These are phyloP conservation scores for Ophonus ardosiacus DNA, from an alignment of 2,888 invertebrate genomes.

Conservation along the genomic window DNA sequence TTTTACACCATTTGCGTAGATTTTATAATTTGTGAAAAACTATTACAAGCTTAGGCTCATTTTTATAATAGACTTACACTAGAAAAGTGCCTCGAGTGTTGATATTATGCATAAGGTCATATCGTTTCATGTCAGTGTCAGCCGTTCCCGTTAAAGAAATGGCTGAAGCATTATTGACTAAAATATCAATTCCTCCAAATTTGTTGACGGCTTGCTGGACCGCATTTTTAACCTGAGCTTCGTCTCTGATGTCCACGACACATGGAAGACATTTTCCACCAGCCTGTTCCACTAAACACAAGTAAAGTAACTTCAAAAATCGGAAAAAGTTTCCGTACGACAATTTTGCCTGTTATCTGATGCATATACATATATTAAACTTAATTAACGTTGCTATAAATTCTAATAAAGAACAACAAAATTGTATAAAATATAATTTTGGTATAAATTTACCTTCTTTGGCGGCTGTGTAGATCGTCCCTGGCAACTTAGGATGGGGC, in stretches of 20 bases:
- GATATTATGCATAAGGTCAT: conserved; percentile 96
- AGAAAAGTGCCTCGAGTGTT: conserved; percentile 97
- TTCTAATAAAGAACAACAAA: too few species aligned
- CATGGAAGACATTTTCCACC: conserved; percentile 93
- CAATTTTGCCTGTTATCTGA: too few species aligned
- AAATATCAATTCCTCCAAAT: conserved; percentile 97
- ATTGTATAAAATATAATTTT: too few species aligned
- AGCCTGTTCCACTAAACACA: conserved; percentile 85
- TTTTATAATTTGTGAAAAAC: too few species aligned
- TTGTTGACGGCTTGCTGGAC: conserved; percentile 86
- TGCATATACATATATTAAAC: too few species aligned
- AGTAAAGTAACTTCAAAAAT: conserved; percentile 67
- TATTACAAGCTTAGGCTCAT: too few species aligned
- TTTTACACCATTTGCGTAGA: too few species aligned
- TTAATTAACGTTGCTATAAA: too few species aligned
- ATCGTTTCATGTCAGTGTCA: conserved; percentile 95
- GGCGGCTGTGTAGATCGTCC: conserved; percentile 94
- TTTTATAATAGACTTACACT: conserved; percentile 80
- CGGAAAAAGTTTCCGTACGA: too few species aligned
- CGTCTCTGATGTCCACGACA: conserved; percentile 92
- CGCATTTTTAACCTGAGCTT: conserved; percentile 84
- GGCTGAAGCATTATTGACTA: conserved; percentile 97
- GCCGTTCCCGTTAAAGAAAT: conserved; percentile 90
- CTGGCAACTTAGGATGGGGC: conserved; percentile 93
- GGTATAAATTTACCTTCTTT: conserved; percentile 84